Percentiles rank a stretch among this genome's conserved stretches.
These are phyloP conservation scores for Psammodynastes pulverulentus DNA, from an alignment of 2,113 vertebrate species.

Conservation along the genomic window DNA sequence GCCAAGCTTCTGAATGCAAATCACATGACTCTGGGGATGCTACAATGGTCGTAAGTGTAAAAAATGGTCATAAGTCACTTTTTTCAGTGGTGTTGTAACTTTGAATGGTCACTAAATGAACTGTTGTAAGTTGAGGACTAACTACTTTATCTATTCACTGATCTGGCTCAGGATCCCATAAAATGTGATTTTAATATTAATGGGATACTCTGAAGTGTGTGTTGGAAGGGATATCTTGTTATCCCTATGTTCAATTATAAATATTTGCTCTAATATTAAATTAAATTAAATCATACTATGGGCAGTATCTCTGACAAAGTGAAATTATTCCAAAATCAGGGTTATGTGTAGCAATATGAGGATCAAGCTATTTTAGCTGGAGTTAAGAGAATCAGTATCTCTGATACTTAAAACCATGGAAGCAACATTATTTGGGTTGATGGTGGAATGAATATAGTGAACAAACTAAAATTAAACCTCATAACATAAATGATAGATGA, in stretches of 20 bases:
- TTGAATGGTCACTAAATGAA: no score
- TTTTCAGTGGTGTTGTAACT: no score
- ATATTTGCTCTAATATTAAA: conserved; percentile 53
- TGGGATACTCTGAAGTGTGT: conserved; percentile 51
- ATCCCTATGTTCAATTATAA: conserved; percentile 53
- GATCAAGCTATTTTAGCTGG: conserved; percentile 15
- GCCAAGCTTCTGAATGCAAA: no score
- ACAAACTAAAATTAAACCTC: not conserved
- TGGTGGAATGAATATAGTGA: not conserved
- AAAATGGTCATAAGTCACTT: no score
- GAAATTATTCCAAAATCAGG: conserved; percentile 19
- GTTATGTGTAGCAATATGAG: not conserved
- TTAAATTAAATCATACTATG: conserved; percentile 53
- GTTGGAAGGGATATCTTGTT: conserved; percentile 59
- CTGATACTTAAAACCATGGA: not conserved
- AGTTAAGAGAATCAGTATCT: not conserved
- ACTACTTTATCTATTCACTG: conserved; percentile 58
- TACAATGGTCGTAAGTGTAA: no score
- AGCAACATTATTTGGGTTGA: not conserved
- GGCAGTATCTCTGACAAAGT: conserved; percentile 30
- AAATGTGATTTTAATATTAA: conserved; percentile 63
- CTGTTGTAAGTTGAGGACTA: no score
- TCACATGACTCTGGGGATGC: no score
- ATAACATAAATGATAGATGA: not conserved
- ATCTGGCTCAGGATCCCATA: conserved; percentile 59